Evolutionary conservation across 2,113 vertebrate genomes (phyloP), one percentile per base, ranked within the genome.

Genomic region (Strigops habroptila): DNA sequence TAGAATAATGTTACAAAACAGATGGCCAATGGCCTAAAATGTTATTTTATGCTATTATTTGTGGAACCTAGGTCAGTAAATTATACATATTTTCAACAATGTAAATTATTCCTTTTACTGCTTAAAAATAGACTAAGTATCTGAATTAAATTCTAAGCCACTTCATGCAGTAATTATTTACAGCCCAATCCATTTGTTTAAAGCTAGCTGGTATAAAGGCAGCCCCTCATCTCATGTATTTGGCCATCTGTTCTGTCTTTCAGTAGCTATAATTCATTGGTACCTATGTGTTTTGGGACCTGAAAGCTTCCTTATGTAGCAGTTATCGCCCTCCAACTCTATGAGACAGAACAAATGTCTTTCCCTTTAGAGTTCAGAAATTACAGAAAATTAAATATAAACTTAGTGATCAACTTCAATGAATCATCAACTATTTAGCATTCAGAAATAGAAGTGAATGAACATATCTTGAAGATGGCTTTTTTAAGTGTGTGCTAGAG

Each of bases 141-240:
- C 95, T 95, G 77, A 96, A 96, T 95, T 89, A 88, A 94, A 94
- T 91, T 64, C 3, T 43, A 46, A 90, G 39, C 52, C 73, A 75
- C 91, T 96, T 90, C 6, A 60, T 46, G 44, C 71, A 94, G 93
- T 93, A 96, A 96, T 97, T 96, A 96, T 96, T 91, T 96, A 93
- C 90, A 91, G 86, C 85, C 77, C 75, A 87, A 75, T 83, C 90
- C 94, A 82, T 96, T 96, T 94, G 77, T 78, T 85, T 90, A 39
- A 44, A 89, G 35, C 70, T 82, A 63, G 73, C 79, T 89, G 82
- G 62, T 68, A 31, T 24, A 21, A 77, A 92, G 93, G 82, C 95
- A 94, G 65, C 48, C 46, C 76, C 85, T 88, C 70, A 49, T 90
- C 91, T 82, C 7, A 69, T 75, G 82, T 21, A 23, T 55, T 46